Conservation (phyloP, 2,113 vertebrate genomes). For the Chionomys nivalis region DNA sequence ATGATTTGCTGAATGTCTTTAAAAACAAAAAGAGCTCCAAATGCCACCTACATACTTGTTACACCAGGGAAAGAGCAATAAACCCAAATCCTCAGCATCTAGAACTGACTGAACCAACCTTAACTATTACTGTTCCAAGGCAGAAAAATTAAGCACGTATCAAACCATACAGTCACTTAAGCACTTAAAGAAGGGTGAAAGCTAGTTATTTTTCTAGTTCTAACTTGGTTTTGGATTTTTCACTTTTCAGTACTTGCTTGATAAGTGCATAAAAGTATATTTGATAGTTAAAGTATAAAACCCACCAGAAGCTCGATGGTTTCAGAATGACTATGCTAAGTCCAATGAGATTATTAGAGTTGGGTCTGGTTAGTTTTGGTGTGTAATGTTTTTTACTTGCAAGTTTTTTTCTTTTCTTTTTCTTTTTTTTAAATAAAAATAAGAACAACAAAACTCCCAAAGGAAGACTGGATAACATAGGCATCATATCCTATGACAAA, state of each 20-base stretch:
- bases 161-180: background rate
- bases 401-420: background rate
- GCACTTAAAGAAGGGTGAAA: background rate
- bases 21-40: background rate
- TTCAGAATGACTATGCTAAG: background rate
- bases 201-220: background rate
- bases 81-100: background rate
- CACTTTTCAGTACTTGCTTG: background rate
- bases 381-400: background rate
- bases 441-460: background rate
- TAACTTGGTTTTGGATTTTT: background rate
- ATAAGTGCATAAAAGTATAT: background rate
- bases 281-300: background rate
- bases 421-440: background rate
- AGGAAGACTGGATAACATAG: background rate
- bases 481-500: constrained; percentile 8
- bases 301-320: background rate
- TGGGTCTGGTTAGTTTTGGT: background rate
- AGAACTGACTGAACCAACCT: background rate
- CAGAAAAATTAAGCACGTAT: background rate
- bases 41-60: constrained; percentile 21
- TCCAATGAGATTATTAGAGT: background rate
- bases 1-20: constrained; percentile 51
- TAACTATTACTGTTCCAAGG: background rate
- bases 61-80: constrained; percentile 21